These are phyloP conservation scores for Scaptomyza pallida DNA, from an alignment of 1,140 invertebrate genomes.

Conservation along the genomic window DNA sequence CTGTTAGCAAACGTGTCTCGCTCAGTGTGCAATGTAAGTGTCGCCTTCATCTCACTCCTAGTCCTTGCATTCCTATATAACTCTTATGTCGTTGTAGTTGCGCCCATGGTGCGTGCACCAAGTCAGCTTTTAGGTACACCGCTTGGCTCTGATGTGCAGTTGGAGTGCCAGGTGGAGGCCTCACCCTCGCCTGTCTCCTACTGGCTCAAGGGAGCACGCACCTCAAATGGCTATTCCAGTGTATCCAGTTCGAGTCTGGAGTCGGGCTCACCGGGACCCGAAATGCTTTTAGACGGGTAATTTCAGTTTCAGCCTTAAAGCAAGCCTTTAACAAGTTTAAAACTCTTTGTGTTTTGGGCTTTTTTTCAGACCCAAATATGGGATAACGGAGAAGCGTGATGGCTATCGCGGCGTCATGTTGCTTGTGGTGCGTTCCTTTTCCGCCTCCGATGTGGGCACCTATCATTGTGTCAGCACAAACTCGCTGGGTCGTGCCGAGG, in stretches of 20 bases:
- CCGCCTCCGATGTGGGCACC: slow-evolving; percentile 91
- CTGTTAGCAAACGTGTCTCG: slow-evolving; percentile 93
- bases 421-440: slow-evolving; percentile 92
- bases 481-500: slow-evolving; percentile 93
- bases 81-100: slow-evolving; percentile 86
- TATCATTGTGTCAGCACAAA: slow-evolving; percentile 97
- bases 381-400: slow-evolving; percentile 90
- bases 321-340: not conserved
- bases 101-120: slow-evolving; percentile 91
- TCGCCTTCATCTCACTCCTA: not conserved
- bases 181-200: slow-evolving; percentile 93
- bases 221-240: slow-evolving; percentile 70
- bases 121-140: slow-evolving; percentile 93
- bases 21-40: slow-evolving; percentile 95
- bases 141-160: slow-evolving; percentile 90
- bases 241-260: slow-evolving; percentile 74
- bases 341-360: not conserved
- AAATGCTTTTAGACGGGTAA: slow-evolving; percentile 92
- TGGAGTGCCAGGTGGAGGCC: slow-evolving; percentile 93
- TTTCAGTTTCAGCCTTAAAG: slow-evolving; percentile 70
- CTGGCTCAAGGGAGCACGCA: slow-evolving; percentile 90
- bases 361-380: slow-evolving; percentile 90
- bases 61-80: not conserved
- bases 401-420: slow-evolving; percentile 93
- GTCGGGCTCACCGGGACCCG: slow-evolving; percentile 83